A percentile compares a stretch with the other conserved stretches of the same genome.
Evolutionary conservation across 1,140 invertebrate species (phyloP).

Genomic region (Coelopa frigida): DNA sequence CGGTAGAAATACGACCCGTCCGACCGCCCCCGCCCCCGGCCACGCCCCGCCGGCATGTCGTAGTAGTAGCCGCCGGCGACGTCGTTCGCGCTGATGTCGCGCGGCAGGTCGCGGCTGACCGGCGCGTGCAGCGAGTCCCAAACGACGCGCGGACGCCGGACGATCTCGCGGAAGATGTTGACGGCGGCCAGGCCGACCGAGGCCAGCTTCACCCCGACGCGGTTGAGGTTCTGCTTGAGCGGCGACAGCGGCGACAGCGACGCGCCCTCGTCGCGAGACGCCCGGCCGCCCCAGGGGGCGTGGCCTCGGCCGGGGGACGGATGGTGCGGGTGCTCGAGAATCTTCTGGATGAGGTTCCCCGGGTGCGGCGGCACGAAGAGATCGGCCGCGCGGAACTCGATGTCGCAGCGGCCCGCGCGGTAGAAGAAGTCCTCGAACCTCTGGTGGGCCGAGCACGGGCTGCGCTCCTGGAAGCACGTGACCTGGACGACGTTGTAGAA

Average conservation of each 20-base stretch:
- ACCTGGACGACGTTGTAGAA: slow-evolving; percentile 65
- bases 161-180: slow-evolving; percentile 38
- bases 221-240: slow-evolving; percentile 22
- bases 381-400: slow-evolving; percentile 35
- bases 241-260: background rate
- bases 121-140: slow-evolving; percentile 32
- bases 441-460: slow-evolving; percentile 57
- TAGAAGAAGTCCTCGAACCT: slow-evolving; percentile 47
- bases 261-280: too few species aligned
- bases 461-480: slow-evolving; percentile 58
- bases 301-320: too few species aligned
- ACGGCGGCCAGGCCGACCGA: slow-evolving; percentile 39
- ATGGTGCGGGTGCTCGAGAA: slow-evolving; percentile 30
- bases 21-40: background rate
- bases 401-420: slow-evolving; percentile 27
- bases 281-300: too few species aligned
- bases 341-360: slow-evolving; percentile 36
- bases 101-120: slow-evolving; percentile 29
- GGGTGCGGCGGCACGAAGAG: slow-evolving; percentile 38
- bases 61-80: slow-evolving; percentile 20
- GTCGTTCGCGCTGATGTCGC: background rate
- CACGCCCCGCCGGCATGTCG: too few species aligned
- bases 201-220: slow-evolving; percentile 37
- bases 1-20: too few species aligned
- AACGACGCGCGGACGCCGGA: slow-evolving; percentile 28